phyloP scores from a whole-genome alignment of 2,888 invertebrate species.

The Xestia ashworthii region DNA sequence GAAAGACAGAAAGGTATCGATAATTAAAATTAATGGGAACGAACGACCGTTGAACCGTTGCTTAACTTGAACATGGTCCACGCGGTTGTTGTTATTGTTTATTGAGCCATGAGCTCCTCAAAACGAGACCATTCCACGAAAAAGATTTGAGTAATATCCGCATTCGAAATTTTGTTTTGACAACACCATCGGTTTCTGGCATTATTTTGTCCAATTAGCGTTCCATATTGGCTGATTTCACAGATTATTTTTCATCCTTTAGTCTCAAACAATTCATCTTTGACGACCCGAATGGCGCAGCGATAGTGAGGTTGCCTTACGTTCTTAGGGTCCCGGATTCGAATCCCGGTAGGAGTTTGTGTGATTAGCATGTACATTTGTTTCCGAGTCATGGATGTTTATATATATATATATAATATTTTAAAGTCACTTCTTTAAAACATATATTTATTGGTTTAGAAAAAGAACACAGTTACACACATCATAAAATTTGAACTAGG shows the following conservation, averaged over 20 bases:
- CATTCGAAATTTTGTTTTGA: neutral
- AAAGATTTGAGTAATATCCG: neutral
- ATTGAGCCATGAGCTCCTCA: neutral
- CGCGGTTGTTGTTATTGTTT: neutral
- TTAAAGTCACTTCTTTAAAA: no score
- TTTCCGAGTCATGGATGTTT: no score
- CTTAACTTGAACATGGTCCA: neutral
- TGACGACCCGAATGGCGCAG: no score
- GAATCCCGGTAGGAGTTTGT: no score
- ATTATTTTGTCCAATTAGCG: neutral
- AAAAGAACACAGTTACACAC: no score
- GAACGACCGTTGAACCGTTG: neutral
- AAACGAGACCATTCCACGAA: neutral
- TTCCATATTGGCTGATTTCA: neutral
- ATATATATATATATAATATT: no score
- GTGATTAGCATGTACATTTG: no score
- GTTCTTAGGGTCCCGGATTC: no score
- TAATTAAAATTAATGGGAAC: neutral
- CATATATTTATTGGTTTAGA: no score
- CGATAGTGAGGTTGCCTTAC: no score
- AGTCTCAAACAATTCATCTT: neutral
- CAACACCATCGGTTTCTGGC: neutral
- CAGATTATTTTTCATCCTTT: neutral
- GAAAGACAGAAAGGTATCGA: neutral
- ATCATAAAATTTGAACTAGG: no score